Percentiles rank a stretch among this genome's conserved stretches.
These are phyloP conservation scores for Batillaria attramentaria DNA, from an alignment of 1,140 invertebrate species.

Conservation along the genomic window DNA sequence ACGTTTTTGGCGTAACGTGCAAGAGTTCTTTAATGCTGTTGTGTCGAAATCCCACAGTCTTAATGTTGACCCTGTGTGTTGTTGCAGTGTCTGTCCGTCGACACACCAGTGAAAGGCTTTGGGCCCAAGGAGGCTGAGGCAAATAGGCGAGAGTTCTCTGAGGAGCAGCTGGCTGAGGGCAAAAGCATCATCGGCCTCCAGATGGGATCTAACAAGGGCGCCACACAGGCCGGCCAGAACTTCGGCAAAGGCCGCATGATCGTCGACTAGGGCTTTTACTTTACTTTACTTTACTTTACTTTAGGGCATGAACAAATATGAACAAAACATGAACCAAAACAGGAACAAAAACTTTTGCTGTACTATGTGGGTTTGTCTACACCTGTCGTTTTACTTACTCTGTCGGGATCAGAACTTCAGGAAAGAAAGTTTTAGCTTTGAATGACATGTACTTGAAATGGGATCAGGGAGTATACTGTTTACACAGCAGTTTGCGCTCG, in stretches of 20 bases:
- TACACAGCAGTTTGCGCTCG: too few relatives aligned
- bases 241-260: conserved; percentile 67
- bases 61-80: conserved; percentile 1
- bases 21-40: neutral
- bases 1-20: neutral
- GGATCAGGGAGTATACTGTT: too few relatives aligned
- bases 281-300: neutral
- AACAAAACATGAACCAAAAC: neutral
- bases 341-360: neutral
- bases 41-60: conserved; percentile 47
- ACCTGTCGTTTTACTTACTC: neutral
- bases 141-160: conserved; percentile 76
- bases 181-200: conserved; percentile 89
- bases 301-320: neutral
- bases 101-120: conserved; percentile 75
- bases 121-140: conserved; percentile 89
- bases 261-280: conserved; percentile 43
- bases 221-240: conserved; percentile 82
- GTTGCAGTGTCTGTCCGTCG: conserved; percentile 9
- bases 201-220: conserved; percentile 87
- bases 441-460: neutral
- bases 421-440: neutral
- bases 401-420: neutral
- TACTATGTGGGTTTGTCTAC: neutral
- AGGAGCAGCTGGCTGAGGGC: conserved; percentile 91